These are phyloP conservation scores for Ridgeia piscesae DNA, from an alignment of 1,140 invertebrate genomes.

Conservation along the genomic window DNA sequence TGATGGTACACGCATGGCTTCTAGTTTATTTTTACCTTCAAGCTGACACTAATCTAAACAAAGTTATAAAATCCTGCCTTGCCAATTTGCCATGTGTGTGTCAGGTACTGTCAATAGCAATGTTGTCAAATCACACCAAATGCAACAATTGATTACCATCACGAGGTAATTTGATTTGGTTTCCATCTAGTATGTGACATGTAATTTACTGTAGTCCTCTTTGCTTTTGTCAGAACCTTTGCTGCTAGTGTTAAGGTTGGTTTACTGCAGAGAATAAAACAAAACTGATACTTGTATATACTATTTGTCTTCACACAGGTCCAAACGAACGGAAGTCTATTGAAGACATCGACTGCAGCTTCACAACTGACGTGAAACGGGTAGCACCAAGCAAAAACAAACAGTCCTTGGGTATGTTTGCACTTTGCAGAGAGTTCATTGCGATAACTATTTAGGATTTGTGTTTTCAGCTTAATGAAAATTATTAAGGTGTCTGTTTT, in stretches of 20 bases:
- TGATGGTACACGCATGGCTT: no score
- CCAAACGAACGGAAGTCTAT: neutral
- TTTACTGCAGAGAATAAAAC: neutral
- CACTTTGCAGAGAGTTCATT: neutral
- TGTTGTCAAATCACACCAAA: neutral
- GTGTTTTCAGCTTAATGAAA: neutral
- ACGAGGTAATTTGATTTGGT: neutral
- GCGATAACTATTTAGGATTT: neutral
- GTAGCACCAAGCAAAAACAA: neutral
- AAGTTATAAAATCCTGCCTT: no score
- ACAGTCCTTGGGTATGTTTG: neutral
- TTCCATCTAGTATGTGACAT: neutral
- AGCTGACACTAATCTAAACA: no score
- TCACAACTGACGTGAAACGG: neutral
- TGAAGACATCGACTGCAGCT: constrained; percentile 12
- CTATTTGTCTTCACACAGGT: neutral
- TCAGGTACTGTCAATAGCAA: no score
- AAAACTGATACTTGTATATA: neutral
- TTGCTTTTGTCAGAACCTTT: neutral
- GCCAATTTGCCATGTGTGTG: no score
- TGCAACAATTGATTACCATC: neutral
- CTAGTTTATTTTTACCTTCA: no score
- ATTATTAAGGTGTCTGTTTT: neutral
- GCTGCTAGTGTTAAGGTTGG: neutral
- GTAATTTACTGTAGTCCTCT: neutral